Evolutionary conservation across 2,888 invertebrate species (phyloP).

Genomic region (Carpatolechia fugitivella): DNA sequence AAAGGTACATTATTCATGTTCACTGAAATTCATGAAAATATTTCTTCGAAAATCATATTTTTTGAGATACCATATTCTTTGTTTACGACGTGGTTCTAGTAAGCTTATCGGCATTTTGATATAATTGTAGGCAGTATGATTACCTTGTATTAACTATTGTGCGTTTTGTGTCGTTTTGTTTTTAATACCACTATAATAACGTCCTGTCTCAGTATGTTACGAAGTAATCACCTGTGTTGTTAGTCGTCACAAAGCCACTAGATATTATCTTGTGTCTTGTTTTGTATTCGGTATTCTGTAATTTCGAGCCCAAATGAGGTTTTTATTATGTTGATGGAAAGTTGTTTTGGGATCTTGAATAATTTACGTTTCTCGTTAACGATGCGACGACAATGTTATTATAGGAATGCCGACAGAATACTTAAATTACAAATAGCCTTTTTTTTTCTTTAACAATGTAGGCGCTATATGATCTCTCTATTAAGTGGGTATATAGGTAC

Average conservation of each 20-base stretch:
- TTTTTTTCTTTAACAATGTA: too few relatives aligned
- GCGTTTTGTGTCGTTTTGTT: background rate
- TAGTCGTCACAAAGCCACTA: slow-evolving; percentile 38
- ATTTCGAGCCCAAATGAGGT: background rate
- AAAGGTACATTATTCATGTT: background rate
- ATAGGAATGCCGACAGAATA: too few relatives aligned
- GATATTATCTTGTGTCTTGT: slow-evolving; percentile 42
- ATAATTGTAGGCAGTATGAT: background rate
- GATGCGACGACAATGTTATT: too few relatives aligned
- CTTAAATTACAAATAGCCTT: too few relatives aligned
- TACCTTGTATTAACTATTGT: background rate
- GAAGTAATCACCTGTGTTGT: slow-evolving; percentile 49
- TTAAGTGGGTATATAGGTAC: too few relatives aligned
- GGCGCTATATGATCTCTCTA: too few relatives aligned
- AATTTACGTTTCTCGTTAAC: background rate
- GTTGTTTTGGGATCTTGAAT: background rate
- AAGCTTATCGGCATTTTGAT: background rate
- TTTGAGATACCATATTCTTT: background rate
- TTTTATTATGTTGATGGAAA: background rate
- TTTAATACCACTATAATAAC: background rate
- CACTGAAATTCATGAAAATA: too few relatives aligned
- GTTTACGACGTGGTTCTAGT: background rate
- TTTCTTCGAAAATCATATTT: background rate
- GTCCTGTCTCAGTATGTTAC: slow-evolving; percentile 38
- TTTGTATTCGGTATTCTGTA: slow-evolving; percentile 1